A percentile compares a stretch with the other conserved stretches of the same genome.
phyloP scores from a whole-genome alignment of 2,888 invertebrate genomes.

The Napeogenes inachia region DNA sequence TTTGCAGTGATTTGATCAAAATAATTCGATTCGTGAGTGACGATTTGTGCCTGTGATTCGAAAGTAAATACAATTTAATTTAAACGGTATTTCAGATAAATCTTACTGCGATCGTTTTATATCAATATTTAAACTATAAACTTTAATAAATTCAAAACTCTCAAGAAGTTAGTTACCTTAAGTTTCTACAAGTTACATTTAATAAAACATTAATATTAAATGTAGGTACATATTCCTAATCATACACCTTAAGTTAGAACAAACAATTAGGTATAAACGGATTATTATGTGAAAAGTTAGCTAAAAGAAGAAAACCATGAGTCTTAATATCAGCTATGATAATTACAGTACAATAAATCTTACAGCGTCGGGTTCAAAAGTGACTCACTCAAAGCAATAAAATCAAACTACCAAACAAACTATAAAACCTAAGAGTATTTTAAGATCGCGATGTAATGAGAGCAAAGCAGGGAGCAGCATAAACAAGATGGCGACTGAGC shows the following conservation, averaged over 20 bases:
- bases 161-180: no score
- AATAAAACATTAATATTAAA: no score
- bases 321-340: slow-evolving; percentile 13
- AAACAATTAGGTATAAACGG: neutral
- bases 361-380: slow-evolving; percentile 27
- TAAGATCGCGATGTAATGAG: slow-evolving; percentile 31
- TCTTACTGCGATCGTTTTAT: no score
- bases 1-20: neutral
- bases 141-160: no score
- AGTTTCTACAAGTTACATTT: no score
- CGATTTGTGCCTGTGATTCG: neutral
- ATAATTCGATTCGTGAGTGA: neutral
- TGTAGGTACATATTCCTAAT: no score
- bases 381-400: slow-evolving; percentile 54
- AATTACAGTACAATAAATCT: slow-evolving; percentile 18
- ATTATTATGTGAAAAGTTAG: slow-evolving; percentile 21
- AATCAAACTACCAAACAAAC: slow-evolving; percentile 39
- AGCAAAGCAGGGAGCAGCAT: slow-evolving; percentile 59
- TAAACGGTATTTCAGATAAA: no score
- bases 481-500: slow-evolving; percentile 71
- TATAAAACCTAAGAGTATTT: slow-evolving; percentile 41
- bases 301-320: slow-evolving; percentile 18
- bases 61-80: no score
- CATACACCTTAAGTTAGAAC: no score
- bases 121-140: no score